A percentile compares a stretch with the other conserved stretches of the same genome.
Evolutionary conservation across 2,113 vertebrate species (phyloP).

Genomic region (Entomyzon cyanotis): DNA sequence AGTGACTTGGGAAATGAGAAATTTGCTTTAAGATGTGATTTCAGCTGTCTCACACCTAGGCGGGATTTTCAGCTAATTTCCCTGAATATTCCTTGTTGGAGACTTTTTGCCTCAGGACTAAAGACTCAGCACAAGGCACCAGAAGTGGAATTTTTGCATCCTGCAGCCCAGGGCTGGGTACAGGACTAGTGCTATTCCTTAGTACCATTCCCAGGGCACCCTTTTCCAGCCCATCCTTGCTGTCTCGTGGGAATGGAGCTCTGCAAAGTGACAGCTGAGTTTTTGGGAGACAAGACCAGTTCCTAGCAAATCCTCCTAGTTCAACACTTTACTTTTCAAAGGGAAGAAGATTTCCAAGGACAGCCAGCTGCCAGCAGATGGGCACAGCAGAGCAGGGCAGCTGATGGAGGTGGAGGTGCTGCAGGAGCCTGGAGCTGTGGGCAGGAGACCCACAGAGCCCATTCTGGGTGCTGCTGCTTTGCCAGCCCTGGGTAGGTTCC

Average conservation of each 20-base stretch:
- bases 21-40: conserved; percentile 36
- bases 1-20: conserved; percentile 22
- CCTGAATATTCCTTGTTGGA: neutral
- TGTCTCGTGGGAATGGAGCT: neutral
- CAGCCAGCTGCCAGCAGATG: neutral
- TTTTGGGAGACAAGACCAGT: neutral
- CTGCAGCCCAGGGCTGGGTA: neutral
- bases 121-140: neutral
- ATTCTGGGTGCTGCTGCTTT: neutral
- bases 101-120: neutral
- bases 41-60: conserved; percentile 10
- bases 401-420: neutral
- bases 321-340: neutral
- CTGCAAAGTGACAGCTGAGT: neutral
- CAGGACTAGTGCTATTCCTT: neutral
- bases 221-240: neutral
- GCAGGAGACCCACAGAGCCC: neutral
- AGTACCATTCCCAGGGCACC: neutral
- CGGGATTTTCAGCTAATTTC: conserved; percentile 35
- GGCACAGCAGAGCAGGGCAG: neutral
- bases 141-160: neutral
- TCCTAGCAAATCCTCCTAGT: neutral
- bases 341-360: neutral
- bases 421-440: neutral
- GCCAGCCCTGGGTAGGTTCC: neutral